Conservation (phyloP, 2,888 invertebrate species). For the Rhodophaea formosa region DNA sequence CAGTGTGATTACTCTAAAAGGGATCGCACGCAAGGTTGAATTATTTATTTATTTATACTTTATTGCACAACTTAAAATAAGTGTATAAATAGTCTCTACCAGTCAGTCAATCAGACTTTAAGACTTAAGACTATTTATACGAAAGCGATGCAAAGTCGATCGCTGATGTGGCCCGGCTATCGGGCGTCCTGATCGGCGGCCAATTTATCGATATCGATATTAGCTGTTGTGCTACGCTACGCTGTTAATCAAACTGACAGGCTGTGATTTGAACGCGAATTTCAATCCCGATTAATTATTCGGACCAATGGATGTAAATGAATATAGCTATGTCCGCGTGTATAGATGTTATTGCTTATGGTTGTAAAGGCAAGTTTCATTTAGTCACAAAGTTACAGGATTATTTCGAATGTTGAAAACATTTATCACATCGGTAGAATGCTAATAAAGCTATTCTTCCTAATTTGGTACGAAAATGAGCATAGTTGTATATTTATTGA, state of each 20-base stretch:
- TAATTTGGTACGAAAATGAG: no score
- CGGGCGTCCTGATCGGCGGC: neutral
- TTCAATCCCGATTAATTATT: slow-evolving; percentile 9
- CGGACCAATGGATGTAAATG: neutral
- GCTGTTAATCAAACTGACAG: slow-evolving; percentile 6
- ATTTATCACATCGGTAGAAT: no score
- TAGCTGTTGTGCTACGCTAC: neutral
- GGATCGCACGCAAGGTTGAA: no score
- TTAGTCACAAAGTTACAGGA: no score
- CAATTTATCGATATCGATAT: slow-evolving; percentile 5
- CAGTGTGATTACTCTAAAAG: no score
- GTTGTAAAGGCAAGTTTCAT: neutral
- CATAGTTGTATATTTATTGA: no score
- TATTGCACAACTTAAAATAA: no score
- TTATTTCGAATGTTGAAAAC: no score
- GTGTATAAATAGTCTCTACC: no score
- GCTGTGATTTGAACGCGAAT: slow-evolving; percentile 4
- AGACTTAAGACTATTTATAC: slow-evolving; percentile 15
- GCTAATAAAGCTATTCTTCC: no score
- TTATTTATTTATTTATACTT: no score
- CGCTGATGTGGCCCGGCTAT: neutral
- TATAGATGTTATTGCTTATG: neutral
- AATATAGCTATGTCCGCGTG: neutral
- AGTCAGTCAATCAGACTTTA: no score
- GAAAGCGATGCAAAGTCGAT: slow-evolving; percentile 4